A percentile compares a stretch with the other conserved stretches of the same genome.
These are phyloP conservation scores for Sarcophaga variegata DNA, from an alignment of 2,888 invertebrate species.

Conservation along the genomic window DNA sequence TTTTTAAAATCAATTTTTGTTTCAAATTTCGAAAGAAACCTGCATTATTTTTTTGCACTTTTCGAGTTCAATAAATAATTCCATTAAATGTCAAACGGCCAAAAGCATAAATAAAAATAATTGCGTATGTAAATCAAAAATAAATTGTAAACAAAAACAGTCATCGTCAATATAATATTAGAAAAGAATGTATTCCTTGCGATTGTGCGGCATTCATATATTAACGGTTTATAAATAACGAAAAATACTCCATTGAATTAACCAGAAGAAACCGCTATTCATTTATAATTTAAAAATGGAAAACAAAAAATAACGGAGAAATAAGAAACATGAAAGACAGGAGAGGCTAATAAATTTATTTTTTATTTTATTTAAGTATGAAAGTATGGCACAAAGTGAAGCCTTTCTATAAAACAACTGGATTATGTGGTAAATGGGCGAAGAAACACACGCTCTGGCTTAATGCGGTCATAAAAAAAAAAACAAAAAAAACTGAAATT, in stretches of 20 bases:
- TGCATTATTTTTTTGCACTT: too few relatives aligned
- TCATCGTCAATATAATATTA: not conserved
- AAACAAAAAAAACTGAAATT: not conserved
- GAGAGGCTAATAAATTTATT: not conserved
- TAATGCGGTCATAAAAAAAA: slow-evolving; percentile 48
- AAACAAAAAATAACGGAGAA: not conserved
- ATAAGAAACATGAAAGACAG: not conserved
- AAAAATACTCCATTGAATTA: slow-evolving; percentile 9
- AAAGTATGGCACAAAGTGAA: not conserved
- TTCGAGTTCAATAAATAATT: slow-evolving; percentile 23
- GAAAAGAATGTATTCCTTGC: not conserved
- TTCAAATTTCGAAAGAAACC: too few relatives aligned
- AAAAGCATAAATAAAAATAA: slow-evolving; percentile 55
- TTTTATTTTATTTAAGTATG: not conserved
- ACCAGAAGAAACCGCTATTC: not conserved
- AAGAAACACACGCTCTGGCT: slow-evolving; percentile 44
- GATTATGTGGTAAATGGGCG: slow-evolving; percentile 56
- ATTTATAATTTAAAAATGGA: slow-evolving; percentile 28
- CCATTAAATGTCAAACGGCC: slow-evolving; percentile 53
- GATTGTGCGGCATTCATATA: too few relatives aligned
- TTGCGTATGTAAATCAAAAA: slow-evolving; percentile 55
- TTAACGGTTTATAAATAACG: slow-evolving; percentile 29
- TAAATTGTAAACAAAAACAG: not conserved
- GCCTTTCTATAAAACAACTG: slow-evolving; percentile 40
- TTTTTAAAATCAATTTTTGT: not conserved